A percentile compares a stretch with the other conserved stretches of the same genome.
Evolutionary conservation across 2,113 vertebrate species (phyloP).

Genomic region (Scomber colias): DNA sequence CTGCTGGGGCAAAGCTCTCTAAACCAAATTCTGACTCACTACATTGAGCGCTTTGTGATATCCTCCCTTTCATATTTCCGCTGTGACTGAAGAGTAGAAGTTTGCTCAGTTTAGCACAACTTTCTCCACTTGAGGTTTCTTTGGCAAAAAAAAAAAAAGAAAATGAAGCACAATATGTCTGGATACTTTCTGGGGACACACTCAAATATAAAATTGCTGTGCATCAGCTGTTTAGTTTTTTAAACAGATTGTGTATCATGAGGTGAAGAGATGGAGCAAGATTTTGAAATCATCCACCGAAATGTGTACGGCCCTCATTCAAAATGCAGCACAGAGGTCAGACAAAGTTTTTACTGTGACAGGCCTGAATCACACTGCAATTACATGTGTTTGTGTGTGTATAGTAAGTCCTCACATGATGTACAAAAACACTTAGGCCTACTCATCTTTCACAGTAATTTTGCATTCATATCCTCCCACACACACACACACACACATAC

Average conservation of each 20-base stretch:
- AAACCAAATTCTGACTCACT: conserved; percentile 74
- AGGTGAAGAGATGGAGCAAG: conserved; percentile 9
- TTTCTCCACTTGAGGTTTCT: conserved; percentile 68
- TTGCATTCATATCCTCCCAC: conserved; percentile 63
- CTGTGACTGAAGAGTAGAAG: conserved; percentile 73
- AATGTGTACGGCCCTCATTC: neutral
- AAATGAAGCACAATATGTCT: conserved; percentile 49
- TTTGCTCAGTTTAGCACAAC: conserved; percentile 72
- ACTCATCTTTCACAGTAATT: conserved; percentile 54
- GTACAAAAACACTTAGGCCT: conserved; percentile 45
- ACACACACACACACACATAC: conserved; percentile 12
- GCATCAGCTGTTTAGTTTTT: conserved; percentile 29
- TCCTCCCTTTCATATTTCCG: conserved; percentile 72
- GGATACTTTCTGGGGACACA: conserved; percentile 33
- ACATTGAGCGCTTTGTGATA: conserved; percentile 69
- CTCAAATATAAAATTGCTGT: conserved; percentile 20
- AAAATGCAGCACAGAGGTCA: conserved; percentile 15
- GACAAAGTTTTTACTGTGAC: conserved; percentile 14
- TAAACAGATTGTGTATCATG: conserved; percentile 16
- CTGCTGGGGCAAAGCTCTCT: conserved; percentile 64
- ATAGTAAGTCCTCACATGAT: conserved; percentile 12
- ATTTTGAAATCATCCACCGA: conserved; percentile 32
- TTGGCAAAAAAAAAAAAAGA: conserved; percentile 13
- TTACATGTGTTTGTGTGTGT: neutral
- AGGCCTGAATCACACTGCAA: conserved; percentile 28